Conservation (phyloP, 2,797 vertebrate species). For the Tamandua tetradactyla region DNA sequence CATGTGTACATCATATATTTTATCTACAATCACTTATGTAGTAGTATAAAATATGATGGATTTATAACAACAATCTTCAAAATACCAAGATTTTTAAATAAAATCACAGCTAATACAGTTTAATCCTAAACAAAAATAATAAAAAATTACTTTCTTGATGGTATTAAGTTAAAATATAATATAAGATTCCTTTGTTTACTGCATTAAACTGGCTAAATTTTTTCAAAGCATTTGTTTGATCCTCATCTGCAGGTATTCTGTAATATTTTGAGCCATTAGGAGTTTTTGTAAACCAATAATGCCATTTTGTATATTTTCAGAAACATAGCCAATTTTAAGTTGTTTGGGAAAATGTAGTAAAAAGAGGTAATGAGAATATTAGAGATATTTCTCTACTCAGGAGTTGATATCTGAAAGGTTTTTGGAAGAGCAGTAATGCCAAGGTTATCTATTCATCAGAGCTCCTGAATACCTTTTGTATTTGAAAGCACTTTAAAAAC, state of each 20-base stretch:
- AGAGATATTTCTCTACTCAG: background rate
- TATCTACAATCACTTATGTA: background rate
- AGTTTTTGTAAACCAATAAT: constrained; percentile 5
- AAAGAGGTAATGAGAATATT: background rate
- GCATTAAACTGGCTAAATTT: background rate
- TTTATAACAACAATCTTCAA: background rate
- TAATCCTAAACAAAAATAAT: background rate
- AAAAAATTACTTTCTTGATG: background rate
- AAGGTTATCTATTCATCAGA: background rate
- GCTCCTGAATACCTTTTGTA: background rate
- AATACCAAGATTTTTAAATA: background rate
- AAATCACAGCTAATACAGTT: constrained; percentile 1
- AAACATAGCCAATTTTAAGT: background rate
- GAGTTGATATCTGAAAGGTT: background rate
- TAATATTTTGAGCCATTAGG: background rate
- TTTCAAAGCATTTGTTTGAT: constrained; percentile 17
- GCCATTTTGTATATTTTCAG: background rate
- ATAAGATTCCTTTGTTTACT: background rate
- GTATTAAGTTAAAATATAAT: background rate
- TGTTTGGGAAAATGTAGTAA: background rate
- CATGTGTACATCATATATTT: background rate
- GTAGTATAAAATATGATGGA: background rate
- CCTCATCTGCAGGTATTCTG: background rate
- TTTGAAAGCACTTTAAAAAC: constrained; percentile 39
- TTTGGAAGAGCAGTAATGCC: background rate